These are phyloP conservation scores for Callinectes sapidus DNA, from an alignment of 2,888 invertebrate genomes.

Conservation along the genomic window DNA sequence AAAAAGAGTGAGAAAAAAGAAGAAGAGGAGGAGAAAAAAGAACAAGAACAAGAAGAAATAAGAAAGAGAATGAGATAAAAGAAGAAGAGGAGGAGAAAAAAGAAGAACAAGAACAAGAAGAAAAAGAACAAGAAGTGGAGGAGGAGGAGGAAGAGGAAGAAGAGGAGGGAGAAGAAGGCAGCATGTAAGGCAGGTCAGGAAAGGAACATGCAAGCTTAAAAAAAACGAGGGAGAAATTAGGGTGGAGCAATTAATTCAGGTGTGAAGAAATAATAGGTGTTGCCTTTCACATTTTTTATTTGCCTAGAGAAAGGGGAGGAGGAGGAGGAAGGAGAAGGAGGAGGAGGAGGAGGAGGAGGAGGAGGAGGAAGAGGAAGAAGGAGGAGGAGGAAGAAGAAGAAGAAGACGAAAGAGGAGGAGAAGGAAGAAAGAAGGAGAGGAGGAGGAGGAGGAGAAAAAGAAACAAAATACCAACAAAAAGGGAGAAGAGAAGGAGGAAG, in stretches of 20 bases:
- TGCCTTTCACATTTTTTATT: not conserved
- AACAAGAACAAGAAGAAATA: not conserved
- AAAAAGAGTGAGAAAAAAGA: not conserved
- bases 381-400: not conserved
- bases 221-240: not conserved
- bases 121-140: not conserved
- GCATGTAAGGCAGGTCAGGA: not conserved
- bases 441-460: not conserved
- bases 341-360: not conserved
- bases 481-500: not conserved
- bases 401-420: not conserved
- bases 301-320: not conserved
- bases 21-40: not conserved
- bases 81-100: too few relatives aligned
- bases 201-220: not conserved
- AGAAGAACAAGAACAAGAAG: not conserved
- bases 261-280: constrained; percentile 3
- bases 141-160: not conserved
- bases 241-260: not conserved
- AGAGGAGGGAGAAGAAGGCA: not conserved
- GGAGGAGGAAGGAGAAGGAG: not conserved
- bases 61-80: too few relatives aligned
- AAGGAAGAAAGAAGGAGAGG: not conserved
- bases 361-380: not conserved
- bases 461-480: not conserved